Conservation (phyloP, 2,113 vertebrate species). For the Arizona elegans region DNA sequence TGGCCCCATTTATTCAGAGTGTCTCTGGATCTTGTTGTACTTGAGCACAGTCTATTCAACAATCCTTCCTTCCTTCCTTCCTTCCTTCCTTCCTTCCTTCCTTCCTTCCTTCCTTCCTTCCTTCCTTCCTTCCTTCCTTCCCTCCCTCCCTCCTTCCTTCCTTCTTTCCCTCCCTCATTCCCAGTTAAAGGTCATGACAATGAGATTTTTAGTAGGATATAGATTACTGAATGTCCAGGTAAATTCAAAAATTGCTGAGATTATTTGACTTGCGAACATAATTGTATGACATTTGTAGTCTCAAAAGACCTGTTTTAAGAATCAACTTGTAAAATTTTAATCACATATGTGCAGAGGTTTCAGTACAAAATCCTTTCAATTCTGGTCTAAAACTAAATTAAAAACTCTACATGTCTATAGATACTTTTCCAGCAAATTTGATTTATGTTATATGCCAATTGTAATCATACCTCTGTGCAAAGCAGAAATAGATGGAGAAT, state of each 20-base stretch:
- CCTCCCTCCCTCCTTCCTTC: background rate
- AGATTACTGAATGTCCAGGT: background rate
- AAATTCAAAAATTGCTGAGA: background rate
- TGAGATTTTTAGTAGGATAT: background rate
- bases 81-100: too few species aligned
- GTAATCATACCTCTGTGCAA: background rate
- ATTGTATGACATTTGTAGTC: background rate
- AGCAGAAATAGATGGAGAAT: background rate
- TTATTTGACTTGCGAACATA: background rate
- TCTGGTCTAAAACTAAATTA: background rate
- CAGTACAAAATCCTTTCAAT: background rate
- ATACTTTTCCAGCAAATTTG: background rate
- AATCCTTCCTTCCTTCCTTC: background rate
- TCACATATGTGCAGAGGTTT: background rate
- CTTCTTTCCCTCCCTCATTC: background rate
- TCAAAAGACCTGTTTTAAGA: background rate
- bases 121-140: too few species aligned
- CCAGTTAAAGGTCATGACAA: background rate
- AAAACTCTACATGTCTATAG: background rate
- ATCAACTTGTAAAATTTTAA: background rate
- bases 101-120: fast-evolving
- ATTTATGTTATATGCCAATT: background rate
- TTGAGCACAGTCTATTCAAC: background rate
- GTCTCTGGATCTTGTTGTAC: background rate
- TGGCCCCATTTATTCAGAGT: background rate